These are phyloP conservation scores for Poecilia gillii DNA, from an alignment of 2,797 vertebrate species.

Conservation along the genomic window DNA sequence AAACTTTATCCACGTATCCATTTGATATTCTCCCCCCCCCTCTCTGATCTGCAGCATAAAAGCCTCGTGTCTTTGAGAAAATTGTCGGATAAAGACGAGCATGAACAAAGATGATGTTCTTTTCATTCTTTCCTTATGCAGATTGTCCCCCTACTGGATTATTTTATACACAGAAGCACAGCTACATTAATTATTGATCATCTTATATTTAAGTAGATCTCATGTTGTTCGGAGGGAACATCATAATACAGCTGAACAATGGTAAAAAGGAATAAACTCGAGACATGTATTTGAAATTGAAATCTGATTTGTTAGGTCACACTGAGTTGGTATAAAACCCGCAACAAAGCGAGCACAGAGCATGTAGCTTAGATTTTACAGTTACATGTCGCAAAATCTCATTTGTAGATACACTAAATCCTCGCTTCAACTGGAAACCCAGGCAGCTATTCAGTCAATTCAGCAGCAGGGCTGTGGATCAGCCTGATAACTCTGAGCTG, in stretches of 20 bases:
- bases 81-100: neutral
- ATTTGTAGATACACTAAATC: conserved; percentile 73
- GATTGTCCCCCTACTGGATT: conserved; percentile 25
- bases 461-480: conserved; percentile 67
- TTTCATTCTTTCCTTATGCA: conserved; percentile 24
- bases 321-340: conserved; percentile 33
- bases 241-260: conserved; percentile 15
- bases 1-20: conserved; percentile 38
- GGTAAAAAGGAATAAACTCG: conserved; percentile 31
- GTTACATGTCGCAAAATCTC: conserved; percentile 44
- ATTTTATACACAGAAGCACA: conserved; percentile 47
- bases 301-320: conserved; percentile 14
- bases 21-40: conserved; percentile 24
- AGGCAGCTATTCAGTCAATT: conserved; percentile 57
- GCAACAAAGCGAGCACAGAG: conserved; percentile 13
- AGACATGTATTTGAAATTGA: conserved; percentile 38
- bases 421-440: conserved; percentile 69
- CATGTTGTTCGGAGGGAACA: conserved; percentile 4
- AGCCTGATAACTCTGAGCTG: conserved; percentile 74
- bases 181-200: conserved; percentile 69
- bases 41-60: conserved; percentile 24
- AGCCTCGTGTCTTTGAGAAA: conserved; percentile 41
- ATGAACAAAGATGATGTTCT: conserved; percentile 28
- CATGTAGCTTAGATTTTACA: conserved; percentile 39
- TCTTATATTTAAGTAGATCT: conserved; percentile 40